Evolutionary conservation across 92 coral and sea anemone species (phyloP).

Genomic region (Hydrozoanthus gracilis): DNA sequence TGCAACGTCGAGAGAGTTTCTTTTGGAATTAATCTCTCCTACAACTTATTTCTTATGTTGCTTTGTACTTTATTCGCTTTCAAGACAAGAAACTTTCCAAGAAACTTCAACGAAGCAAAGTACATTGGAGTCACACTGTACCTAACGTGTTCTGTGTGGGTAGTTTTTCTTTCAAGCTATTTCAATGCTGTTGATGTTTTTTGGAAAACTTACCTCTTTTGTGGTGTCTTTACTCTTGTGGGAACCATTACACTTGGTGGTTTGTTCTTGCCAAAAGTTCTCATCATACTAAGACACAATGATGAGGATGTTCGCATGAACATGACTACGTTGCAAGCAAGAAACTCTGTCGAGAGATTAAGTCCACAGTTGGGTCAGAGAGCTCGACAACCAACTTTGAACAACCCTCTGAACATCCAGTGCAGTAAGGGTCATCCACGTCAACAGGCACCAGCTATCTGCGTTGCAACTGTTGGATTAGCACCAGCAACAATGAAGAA

Average conservation of each 20-base stretch:
- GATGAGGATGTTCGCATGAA: slow-evolving; percentile 5
- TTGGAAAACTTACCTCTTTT: slow-evolving; percentile 72
- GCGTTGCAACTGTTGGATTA: too few relatives aligned
- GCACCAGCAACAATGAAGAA: too few relatives aligned
- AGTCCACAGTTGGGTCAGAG: neutral
- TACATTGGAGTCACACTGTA: slow-evolving; percentile 95
- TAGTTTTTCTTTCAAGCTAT: slow-evolving; percentile 82
- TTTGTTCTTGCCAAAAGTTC: slow-evolving; percentile 79
- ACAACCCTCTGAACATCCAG: neutral
- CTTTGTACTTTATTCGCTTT: slow-evolving; percentile 89
- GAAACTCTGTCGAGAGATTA: neutral
- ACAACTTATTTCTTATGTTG: slow-evolving; percentile 80
- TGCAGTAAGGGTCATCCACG: neutral
- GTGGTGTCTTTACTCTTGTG: slow-evolving; percentile 65
- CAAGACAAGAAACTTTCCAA: slow-evolving; percentile 88
- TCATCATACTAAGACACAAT: slow-evolving; percentile 39
- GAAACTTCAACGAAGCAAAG: slow-evolving; percentile 98
- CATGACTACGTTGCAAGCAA: slow-evolving; percentile 8
- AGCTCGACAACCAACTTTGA: neutral
- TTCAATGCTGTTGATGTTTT: slow-evolving; percentile 70
- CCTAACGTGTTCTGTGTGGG: slow-evolving; percentile 93
- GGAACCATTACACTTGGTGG: slow-evolving; percentile 90
- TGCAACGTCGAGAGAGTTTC: slow-evolving; percentile 68
- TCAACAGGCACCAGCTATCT: neutral
- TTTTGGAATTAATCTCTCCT: slow-evolving; percentile 80